Percentiles rank a stretch among this genome's conserved stretches.
Conservation (phyloP, 2,888 invertebrate species). For the Ametastegia equiseti region DNA sequence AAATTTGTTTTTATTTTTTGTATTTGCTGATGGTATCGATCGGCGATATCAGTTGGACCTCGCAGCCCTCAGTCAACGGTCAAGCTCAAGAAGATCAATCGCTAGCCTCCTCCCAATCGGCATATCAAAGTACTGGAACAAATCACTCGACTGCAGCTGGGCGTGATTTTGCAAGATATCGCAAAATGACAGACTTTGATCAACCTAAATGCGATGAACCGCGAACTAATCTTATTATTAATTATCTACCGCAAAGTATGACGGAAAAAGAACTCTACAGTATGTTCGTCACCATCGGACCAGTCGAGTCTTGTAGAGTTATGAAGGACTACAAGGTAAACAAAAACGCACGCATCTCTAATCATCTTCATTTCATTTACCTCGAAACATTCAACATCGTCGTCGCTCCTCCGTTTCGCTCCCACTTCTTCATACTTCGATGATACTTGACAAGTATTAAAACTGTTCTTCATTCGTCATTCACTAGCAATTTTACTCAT, state of each 20-base stretch:
- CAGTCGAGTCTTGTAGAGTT: slow-evolving; percentile 93
- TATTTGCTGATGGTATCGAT: slow-evolving; percentile 74
- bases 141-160: slow-evolving; percentile 51
- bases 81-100: slow-evolving; percentile 52
- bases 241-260: slow-evolving; percentile 96
- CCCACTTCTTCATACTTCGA: no score
- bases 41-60: slow-evolving; percentile 72
- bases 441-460: no score
- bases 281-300: slow-evolving; percentile 92
- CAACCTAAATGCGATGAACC: slow-evolving; percentile 72
- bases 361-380: neutral
- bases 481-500: no score
- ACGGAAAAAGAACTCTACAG: slow-evolving; percentile 93
- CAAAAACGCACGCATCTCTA: slow-evolving; percentile 5
- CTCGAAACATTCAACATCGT: neutral
- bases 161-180: slow-evolving; percentile 58
- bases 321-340: slow-evolving; percentile 92
- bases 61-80: slow-evolving; percentile 55
- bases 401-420: neutral
- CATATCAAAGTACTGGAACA: slow-evolving; percentile 42
- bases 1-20: slow-evolving; percentile 76
- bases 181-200: slow-evolving; percentile 69
- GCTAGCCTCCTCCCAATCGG: slow-evolving; percentile 53
- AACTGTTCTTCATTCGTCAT: no score
- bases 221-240: slow-evolving; percentile 93